Base-by-base conservation (phyloP, 1,140 invertebrate genomes). In the Drosophila nikananu region DNA sequence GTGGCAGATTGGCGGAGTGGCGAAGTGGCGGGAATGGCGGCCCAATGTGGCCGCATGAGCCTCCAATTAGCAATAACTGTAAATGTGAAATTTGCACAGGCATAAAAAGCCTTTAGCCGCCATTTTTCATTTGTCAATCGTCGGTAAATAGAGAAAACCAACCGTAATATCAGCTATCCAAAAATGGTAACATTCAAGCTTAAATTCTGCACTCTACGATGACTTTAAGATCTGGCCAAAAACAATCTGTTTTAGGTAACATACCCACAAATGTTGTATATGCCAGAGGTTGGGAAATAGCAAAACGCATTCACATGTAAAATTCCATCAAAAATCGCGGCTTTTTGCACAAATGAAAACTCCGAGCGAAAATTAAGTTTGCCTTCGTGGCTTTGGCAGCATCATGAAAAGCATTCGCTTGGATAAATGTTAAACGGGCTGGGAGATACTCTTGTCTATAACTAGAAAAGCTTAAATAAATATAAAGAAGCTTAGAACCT, bases 1-100 rank as follows among this genome's bases (percentile, higher is more conserved):
- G 57, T 17, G 51, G 23, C 37, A 32, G 46, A 30, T 15, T 23
- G 49, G 23, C 52, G 41, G 52, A 8, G 8, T 32, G 46, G 19
- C 30, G 10, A n/a, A 19, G 6, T 55, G 58, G 23, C 23, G 35
- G 49, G 27, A 51, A 13, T 49, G 61, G 37, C n/a, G 41, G 35
- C 35, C 55, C 67, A 54, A 74, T 87, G 80, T 82, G 77, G 81
- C 86, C 78, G 84, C 86, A 84, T 87, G 84, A 89, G 86, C 86
- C 81, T 90, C 86, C 86, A 89, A 89, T 89, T 89, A 89, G 86
- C 86, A 90, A 90, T 90, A 90, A 90, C 81, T 90, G 86, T 89
- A 86, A 87, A 86, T 90, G 86, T 81, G 82, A 86, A 89, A 90
- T 89, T 89, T 89, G 79, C 86, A 89, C 79, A 89, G 79, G 79